phyloP scores from a whole-genome alignment of 2,888 invertebrate species.

The Deroplatys truncata region DNA sequence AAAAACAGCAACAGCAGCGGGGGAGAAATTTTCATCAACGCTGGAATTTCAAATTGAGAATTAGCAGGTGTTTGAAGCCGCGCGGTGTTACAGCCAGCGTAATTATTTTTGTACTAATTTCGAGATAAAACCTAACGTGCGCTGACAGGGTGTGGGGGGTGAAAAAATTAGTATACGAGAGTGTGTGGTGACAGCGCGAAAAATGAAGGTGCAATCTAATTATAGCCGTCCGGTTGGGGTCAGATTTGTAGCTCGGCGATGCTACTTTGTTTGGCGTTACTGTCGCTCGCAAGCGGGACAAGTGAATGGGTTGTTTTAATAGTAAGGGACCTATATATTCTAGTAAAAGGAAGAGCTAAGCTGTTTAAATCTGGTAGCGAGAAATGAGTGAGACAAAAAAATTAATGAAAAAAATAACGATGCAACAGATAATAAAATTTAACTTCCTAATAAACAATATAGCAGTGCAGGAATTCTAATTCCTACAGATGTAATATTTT shows the following conservation, averaged over 20 bases:
- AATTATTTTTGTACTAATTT: slow-evolving; percentile 28
- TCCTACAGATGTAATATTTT: too few relatives aligned
- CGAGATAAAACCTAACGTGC: slow-evolving; percentile 4
- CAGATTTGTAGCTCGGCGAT: slow-evolving; percentile 4
- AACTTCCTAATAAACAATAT: too few relatives aligned
- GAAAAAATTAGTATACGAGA: slow-evolving; percentile 12
- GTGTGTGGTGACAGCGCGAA: neutral
- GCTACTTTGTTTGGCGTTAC: neutral
- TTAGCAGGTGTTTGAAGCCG: slow-evolving; percentile 26
- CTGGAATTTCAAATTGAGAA: slow-evolving; percentile 26
- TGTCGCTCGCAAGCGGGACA: neutral
- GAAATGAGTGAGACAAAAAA: too few relatives aligned
- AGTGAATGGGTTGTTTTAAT: neutral
- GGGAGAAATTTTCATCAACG: slow-evolving; percentile 22
- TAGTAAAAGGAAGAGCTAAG: too few relatives aligned
- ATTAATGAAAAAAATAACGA: too few relatives aligned
- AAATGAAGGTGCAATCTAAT: slow-evolving; percentile 8
- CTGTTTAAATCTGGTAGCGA: too few relatives aligned
- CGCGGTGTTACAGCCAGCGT: slow-evolving; percentile 16
- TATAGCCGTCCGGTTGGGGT: slow-evolving; percentile 12
- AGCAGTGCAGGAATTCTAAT: too few relatives aligned
- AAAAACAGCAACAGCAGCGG: slow-evolving; percentile 12
- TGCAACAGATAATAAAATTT: too few relatives aligned
- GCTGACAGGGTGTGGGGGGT: slow-evolving; percentile 8
- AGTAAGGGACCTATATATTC: too few relatives aligned